Percentiles rank a stretch among this genome's conserved stretches.
phyloP scores from a whole-genome alignment of 2,113 vertebrate genomes.

The Saiga tatarica region DNA sequence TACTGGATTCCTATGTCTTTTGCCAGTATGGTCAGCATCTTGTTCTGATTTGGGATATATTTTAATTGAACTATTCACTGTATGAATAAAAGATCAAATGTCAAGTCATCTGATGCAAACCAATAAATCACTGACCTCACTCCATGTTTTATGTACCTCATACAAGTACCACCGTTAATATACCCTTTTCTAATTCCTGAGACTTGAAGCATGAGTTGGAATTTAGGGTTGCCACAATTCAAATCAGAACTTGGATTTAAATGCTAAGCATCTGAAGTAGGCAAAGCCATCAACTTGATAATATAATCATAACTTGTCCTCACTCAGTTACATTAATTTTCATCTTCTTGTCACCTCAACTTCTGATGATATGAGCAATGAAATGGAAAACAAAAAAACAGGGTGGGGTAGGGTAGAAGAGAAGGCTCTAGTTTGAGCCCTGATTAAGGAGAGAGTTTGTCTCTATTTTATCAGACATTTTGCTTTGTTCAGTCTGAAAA shows the following conservation, averaged over 20 bases:
- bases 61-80: constrained; percentile 25
- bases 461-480: not conserved
- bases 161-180: not conserved
- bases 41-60: not conserved
- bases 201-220: not conserved
- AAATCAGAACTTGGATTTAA: not conserved
- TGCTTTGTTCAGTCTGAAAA: not conserved
- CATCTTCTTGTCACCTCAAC: not conserved
- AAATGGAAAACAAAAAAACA: not conserved
- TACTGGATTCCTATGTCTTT: not conserved
- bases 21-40: not conserved
- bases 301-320: not conserved
- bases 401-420: not conserved
- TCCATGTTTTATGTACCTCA: not conserved
- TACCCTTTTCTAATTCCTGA: constrained; percentile 19
- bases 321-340: not conserved
- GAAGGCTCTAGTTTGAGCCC: not conserved
- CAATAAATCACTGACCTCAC: not conserved
- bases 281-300: not conserved
- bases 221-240: not conserved
- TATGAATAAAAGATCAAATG: constrained; percentile 18
- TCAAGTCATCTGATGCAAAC: not conserved
- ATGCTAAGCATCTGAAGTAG: not conserved
- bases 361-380: not conserved
- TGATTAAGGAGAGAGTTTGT: not conserved